phyloP scores from a whole-genome alignment of 2,797 vertebrate species.

The Betta splendens region DNA sequence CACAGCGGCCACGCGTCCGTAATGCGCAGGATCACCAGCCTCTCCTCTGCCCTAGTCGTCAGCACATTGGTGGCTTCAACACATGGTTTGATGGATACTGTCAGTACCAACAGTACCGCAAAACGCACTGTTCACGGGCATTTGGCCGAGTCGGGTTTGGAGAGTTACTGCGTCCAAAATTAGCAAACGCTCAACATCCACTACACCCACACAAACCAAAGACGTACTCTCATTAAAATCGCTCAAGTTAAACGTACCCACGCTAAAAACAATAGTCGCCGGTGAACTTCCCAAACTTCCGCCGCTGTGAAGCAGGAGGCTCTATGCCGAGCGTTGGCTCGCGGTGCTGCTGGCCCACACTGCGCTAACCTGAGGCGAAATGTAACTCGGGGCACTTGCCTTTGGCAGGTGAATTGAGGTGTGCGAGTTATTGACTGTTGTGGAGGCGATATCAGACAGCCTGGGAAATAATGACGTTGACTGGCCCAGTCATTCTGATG shows the following conservation, averaged over 20 bases:
- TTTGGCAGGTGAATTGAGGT: conserved; percentile 55
- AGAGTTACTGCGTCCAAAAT: too few species aligned
- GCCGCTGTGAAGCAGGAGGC: conserved; percentile 21
- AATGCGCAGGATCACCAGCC: conserved; percentile 29
- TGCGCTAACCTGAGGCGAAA: conserved; percentile 57
- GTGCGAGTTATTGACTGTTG: conserved; percentile 50
- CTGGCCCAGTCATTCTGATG: conserved; percentile 48
- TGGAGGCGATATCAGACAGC: conserved; percentile 42
- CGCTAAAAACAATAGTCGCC: conserved; percentile 23
- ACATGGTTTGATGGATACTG: too few species aligned
- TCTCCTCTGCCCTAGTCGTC: not conserved
- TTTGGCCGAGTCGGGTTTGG: too few species aligned
- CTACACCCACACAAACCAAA: too few species aligned
- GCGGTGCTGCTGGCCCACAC: conserved; percentile 11
- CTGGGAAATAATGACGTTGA: conserved; percentile 51
- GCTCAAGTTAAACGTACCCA: conserved; percentile 10
- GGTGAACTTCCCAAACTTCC: conserved; percentile 50
- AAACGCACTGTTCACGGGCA: too few species aligned
- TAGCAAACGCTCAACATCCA: too few species aligned
- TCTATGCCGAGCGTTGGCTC: conserved; percentile 12
- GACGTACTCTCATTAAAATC: too few species aligned
- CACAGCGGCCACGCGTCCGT: conserved; percentile 38
- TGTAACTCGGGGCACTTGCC: conserved; percentile 59
- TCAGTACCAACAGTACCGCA: too few species aligned
- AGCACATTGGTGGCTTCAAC: too few species aligned